Evolutionary conservation across 2,797 vertebrate species (phyloP), one percentile per base, ranked within the genome.

Genomic region (Capromys pilorides): DNA sequence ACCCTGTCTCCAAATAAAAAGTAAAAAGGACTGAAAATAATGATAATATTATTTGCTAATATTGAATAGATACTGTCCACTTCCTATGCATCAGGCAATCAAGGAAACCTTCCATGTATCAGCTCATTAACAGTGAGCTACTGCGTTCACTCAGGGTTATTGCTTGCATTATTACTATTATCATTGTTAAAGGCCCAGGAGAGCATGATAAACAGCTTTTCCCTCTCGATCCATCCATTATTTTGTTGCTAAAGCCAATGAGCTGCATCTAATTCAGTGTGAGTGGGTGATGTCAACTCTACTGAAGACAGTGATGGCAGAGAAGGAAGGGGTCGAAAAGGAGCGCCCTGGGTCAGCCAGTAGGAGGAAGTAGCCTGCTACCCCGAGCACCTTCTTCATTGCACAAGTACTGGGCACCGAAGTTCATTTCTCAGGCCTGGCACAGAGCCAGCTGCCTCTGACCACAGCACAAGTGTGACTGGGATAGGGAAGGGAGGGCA

Each of bases 141-240:
- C 64, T 49, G 39, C 6, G 14, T 64, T 51, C 39, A 71, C 61
- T 87, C 33, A 88, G 88, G 28, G 49, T 67, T 41, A 33, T 33
- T 79, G 31, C 49, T 88, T 73, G 90, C 28, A 22, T 88, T 93
- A 62, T 96, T 49, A 75, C 67, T 36, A 77, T 78, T 66, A 71
- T 49, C 24, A 6, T 69, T 4, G 92, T 90, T 94, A 86, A 94
- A 93, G 64, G 64, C 61, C 41, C n/a, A 1, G 36, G 41, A 94
- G 71, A 87, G 49, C 22, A 36, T 78, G n/a, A 75, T 4, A 39
- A 66, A 9, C 36, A 57, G 64, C 41, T 62, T 31, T 66, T 67
- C 81, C 59, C 54, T 59, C 90, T 71, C n/a, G 16, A 57, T 77
- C 33, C 45, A 71, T 39, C 77, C 49, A 11, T 71, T 79, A 41